phyloP scores from a whole-genome alignment of 2,888 invertebrate genomes.

The Plagiodera versicolora region DNA sequence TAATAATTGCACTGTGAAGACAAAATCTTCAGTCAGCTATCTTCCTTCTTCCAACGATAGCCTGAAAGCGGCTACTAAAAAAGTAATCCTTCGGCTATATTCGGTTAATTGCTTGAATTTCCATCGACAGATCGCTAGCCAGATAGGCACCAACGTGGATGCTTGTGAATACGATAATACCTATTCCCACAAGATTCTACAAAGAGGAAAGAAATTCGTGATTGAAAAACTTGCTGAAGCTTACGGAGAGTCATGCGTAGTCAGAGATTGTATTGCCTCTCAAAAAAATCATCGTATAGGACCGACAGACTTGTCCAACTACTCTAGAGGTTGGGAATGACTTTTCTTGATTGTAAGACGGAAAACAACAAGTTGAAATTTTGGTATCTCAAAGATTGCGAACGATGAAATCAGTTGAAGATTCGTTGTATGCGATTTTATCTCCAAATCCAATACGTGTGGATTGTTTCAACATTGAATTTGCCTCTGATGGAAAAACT shows the following conservation, averaged over 20 bases:
- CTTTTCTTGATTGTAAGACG: no score
- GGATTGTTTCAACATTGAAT: no score
- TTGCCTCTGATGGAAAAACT: no score
- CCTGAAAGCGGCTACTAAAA: constrained; percentile 51
- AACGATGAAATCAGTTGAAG: no score
- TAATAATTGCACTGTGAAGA: neutral
- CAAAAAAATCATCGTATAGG: neutral
- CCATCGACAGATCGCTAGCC: constrained; percentile 52
- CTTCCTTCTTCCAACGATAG: neutral
- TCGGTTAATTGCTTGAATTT: constrained; percentile 57
- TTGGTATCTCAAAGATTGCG: no score
- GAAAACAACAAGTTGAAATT: no score
- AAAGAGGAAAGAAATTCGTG: neutral
- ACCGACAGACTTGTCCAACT: no score
- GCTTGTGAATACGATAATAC: constrained; percentile 49
- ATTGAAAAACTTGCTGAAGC: neutral
- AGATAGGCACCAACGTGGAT: constrained; percentile 50
- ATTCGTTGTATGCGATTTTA: no score
- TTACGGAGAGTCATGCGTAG: no score
- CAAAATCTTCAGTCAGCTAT: neutral
- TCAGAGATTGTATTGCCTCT: neutral
- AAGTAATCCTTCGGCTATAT: constrained; percentile 55
- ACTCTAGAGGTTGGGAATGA: no score
- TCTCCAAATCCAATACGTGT: no score
- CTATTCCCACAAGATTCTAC: neutral